Conservation (phyloP, 2,797 vertebrate species). For the Natrix natrix region DNA sequence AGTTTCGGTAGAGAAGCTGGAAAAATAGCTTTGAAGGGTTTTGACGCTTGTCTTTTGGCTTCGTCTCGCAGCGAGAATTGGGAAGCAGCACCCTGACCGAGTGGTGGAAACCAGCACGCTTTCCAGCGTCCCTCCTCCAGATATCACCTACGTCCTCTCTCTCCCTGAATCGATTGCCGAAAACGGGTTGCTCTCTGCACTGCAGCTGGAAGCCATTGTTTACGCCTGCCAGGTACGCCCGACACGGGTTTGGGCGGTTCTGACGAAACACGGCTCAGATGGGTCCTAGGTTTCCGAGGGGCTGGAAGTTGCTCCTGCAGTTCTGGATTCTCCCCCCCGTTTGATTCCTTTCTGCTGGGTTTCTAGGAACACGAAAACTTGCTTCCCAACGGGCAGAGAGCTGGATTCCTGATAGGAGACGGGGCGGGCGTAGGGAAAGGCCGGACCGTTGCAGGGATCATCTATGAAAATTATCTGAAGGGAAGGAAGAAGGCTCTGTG, state of each 20-base stretch:
- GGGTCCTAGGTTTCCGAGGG: not conserved
- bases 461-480: conserved; percentile 89
- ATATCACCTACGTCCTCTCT: conserved; percentile 88
- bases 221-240: conserved; percentile 91
- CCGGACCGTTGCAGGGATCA: conserved; percentile 94
- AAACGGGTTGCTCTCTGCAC: conserved; percentile 84
- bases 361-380: conserved; percentile 95
- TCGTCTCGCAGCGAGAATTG: conserved; percentile 83
- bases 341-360: conserved; percentile 5
- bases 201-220: conserved; percentile 95
- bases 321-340: not conserved
- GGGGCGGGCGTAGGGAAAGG: conserved; percentile 97
- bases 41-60: not conserved
- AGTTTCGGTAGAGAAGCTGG: not conserved
- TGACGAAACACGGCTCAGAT: not conserved
- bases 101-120: conserved; percentile 98
- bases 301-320: not conserved
- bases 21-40: accelerated
- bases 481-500: conserved; percentile 94
- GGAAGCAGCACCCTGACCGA: conserved; percentile 93
- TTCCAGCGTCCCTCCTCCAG: conserved; percentile 94
- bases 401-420: conserved; percentile 94
- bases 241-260: not conserved
- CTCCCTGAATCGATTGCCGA: conserved; percentile 76
- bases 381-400: conserved; percentile 89